These are phyloP conservation scores for Idaea straminata DNA, from an alignment of 2,888 invertebrate species.

Conservation along the genomic window DNA sequence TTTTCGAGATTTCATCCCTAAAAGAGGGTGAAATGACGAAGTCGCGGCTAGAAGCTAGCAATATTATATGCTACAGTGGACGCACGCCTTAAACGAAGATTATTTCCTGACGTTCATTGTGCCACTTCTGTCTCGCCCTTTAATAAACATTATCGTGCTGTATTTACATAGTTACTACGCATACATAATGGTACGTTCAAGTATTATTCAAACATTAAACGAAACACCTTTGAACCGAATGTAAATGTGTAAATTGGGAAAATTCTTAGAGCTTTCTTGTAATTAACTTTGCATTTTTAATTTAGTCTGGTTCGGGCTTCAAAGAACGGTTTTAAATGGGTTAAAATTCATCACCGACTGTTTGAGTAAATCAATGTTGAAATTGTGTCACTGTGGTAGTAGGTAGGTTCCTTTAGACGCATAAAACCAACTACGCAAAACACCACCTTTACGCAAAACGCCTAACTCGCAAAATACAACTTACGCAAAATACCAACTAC, in stretches of 20 bases:
- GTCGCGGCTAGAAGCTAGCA: constrained; percentile 21
- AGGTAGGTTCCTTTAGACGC: no score
- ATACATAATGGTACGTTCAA: neutral
- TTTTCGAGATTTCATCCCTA: neutral
- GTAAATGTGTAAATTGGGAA: constrained; percentile 5
- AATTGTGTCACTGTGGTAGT: constrained; percentile 9
- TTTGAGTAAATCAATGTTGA: constrained; percentile 18
- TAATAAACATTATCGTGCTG: neutral
- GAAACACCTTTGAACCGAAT: neutral
- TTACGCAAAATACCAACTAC: no score
- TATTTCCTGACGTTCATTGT: neutral
- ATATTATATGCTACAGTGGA: constrained; percentile 4
- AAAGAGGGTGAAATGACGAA: neutral
- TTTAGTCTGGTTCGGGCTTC: constrained; percentile 19
- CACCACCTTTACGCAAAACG: no score
- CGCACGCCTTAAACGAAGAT: neutral
- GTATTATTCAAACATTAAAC: neutral
- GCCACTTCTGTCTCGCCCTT: neutral
- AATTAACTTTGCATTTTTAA: constrained; percentile 21
- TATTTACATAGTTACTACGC: neutral
- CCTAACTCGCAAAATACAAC: no score
- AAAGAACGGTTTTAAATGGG: constrained; percentile 19
- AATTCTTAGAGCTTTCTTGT: constrained; percentile 8
- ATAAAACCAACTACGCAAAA: no score
- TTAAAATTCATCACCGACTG: constrained; percentile 13